Evolutionary conservation across 2,797 vertebrate species (phyloP), one percentile per base, ranked within the genome.

Genomic region (Brachyrhaphis roseni): DNA sequence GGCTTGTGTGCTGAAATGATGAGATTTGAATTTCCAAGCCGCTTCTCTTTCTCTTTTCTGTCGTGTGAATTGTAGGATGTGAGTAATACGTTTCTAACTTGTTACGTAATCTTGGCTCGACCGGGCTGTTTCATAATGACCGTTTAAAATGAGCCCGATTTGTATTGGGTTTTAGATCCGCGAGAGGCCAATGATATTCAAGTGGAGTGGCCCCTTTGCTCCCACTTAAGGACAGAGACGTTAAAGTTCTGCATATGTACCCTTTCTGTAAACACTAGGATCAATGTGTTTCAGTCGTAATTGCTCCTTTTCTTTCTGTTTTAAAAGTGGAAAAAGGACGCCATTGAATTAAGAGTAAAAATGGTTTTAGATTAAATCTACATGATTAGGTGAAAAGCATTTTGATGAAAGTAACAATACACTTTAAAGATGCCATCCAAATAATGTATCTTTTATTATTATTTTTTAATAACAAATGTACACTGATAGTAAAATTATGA

Each of bases 111-210:
- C 36, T 77, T 76, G 62, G 53, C 78, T 76, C 74, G 80, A 66
- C 34, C 18, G 12, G n/a, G 16, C 55, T 53, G 78, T 82, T 88
- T 81, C 64, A 62, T 49, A 78, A 76, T 78, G 46, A 70, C 46
- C 8, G 18, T 57, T 80, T 80, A 82, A 26, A 78, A 72, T 47
- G 75, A 79, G 23, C 79, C 5, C 78, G 77, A 88, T 85, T 83
- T 64, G 41, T 76, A 53, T 75, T 76, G 41, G 49, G 28, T 84
- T 82, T 84, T 31, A 45, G 77, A 74, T 76, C 73, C 59, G 79
- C 47, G 0, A 49, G 81, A 74, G 5, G 43, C 23, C 45, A 76
- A 77, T 81, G 73, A 78, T 81, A 78, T 75, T 78, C 36, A 68
- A 64, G 51, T 2, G 1, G 18, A 20, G 57, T 36, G 49, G 31